Base-by-base conservation (phyloP, 2,797 vertebrate species). In the Leptoclinus maculatus region DNA sequence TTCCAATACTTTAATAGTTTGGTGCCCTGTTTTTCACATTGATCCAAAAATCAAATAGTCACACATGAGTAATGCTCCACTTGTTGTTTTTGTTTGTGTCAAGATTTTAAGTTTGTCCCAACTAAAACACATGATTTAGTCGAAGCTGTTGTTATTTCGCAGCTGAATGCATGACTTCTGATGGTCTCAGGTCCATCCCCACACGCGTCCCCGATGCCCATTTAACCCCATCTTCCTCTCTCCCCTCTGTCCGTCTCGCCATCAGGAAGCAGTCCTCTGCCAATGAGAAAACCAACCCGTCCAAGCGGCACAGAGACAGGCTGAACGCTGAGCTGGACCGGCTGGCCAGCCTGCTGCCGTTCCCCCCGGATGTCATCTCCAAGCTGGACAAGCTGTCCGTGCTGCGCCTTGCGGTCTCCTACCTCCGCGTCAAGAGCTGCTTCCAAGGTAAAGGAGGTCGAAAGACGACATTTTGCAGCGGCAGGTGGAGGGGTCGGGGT, bases 301-400 rank as follows among this genome's bases (percentile, higher is more conserved):
- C 98, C 0, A 99, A 99, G 92, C 92, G 98, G 77, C 98, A 99
- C 93, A 92, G 98, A 72, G 98, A 99, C 86, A 96, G 98, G 64
- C 95, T 99, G 92, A 99, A 99, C 0, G 96, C 97, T 0, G 98
- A 99, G 88, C 93, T 99, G 88, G 98, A 99, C 87, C 96, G 97
- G 9, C 94, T 99, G 93, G 97, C 98, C 90, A 96, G 96, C 87
- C 94, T 99, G 88, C 93, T 99, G 79, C 98, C 98, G 0, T 97
- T 99, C 71, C 95, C 97, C 0, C 96, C 97, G 0, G 98, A 99
- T 51, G 93, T 98, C 81, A 96, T 97, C 91, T 95, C 97, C 0
- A 99, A 99, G 93, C 93, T 99, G 94, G 98, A 99, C 94, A 99
- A 99, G 83, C 96, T 99, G 29, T 99, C 98, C 0, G 96, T 99